Evolutionary conservation across 2,888 invertebrate genomes (phyloP).

Genomic region (Netelia virgata): DNA sequence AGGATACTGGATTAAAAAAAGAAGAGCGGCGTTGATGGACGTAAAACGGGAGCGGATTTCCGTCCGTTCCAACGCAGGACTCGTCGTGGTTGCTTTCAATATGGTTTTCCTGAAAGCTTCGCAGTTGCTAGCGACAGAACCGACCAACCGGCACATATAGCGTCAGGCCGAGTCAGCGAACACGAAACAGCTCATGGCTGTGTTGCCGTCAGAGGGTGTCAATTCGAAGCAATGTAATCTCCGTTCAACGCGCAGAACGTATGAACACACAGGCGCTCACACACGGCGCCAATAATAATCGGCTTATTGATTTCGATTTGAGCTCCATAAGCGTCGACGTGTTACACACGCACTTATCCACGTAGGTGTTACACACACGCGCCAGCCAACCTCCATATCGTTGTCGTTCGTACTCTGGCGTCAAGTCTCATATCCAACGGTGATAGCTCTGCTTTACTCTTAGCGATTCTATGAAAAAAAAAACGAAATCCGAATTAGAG

Average conservation of each 20-base stretch:
- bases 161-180: slow-evolving; percentile 27
- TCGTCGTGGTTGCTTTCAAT: slow-evolving; percentile 45
- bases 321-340: slow-evolving; percentile 53
- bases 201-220: slow-evolving; percentile 73
- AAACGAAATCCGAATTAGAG: no score
- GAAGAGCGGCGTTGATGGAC: slow-evolving; percentile 10
- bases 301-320: slow-evolving; percentile 81
- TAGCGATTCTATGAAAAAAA: no score
- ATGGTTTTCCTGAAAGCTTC: slow-evolving; percentile 31
- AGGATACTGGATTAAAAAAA: not conserved
- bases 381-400: not conserved
- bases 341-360: slow-evolving; percentile 25
- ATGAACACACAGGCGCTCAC: slow-evolving; percentile 12
- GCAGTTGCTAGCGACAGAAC: not conserved
- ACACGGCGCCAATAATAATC: slow-evolving; percentile 75
- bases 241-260: slow-evolving; percentile 77
- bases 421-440: not conserved
- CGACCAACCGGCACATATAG: not conserved
- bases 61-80: slow-evolving; percentile 49
- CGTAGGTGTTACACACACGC: not conserved
- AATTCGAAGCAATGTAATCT: slow-evolving; percentile 81
- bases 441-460: not conserved
- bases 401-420: not conserved
- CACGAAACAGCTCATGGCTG: slow-evolving; percentile 41
- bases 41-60: slow-evolving; percentile 67